These are phyloP conservation scores for Drosophila siamana DNA, from an alignment of 2,888 invertebrate species.

Conservation along the genomic window DNA sequence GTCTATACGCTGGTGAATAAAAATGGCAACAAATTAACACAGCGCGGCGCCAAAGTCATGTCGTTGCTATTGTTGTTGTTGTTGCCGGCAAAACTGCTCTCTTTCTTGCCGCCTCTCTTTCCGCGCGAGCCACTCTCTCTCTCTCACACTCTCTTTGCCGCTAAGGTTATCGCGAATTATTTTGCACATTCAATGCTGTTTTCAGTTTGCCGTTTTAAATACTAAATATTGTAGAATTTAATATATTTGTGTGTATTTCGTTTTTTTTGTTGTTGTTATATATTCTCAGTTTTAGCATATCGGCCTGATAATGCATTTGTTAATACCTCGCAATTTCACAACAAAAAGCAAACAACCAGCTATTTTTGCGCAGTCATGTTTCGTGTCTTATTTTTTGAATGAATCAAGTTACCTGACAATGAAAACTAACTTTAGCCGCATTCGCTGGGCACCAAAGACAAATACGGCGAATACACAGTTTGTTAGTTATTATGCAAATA, in stretches of 20 bases:
- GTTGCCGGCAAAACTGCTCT: constrained; percentile 43
- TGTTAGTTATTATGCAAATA: constrained; percentile 11
- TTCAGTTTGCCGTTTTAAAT: constrained; percentile 46
- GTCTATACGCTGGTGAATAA: constrained; percentile 28
- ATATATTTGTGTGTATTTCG: constrained; percentile 21
- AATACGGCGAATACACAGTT: constrained; percentile 19
- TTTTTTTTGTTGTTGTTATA: constrained; percentile 13
- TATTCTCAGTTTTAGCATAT: constrained; percentile 3
- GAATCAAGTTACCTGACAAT: constrained; percentile 32
- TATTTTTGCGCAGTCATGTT: constrained; percentile 55
- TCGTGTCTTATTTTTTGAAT: constrained; percentile 26
- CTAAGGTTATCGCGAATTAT: constrained; percentile 72
- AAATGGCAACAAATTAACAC: constrained; percentile 77
- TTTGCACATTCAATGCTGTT: constrained; percentile 59
- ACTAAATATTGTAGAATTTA: constrained; percentile 41
- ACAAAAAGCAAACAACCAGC: constrained; percentile 5
- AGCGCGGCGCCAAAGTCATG: constrained; percentile 64
- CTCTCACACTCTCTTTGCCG: constrained; percentile 19
- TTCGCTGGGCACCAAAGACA: neutral
- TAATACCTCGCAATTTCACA: constrained; percentile 45
- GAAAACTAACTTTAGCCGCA: constrained; percentile 5
- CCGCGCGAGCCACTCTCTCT: constrained; percentile 7
- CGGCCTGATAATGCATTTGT: constrained; percentile 24
- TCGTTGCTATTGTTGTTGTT: constrained; percentile 32
- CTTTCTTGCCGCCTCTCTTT: neutral